A percentile compares a stretch with the other conserved stretches of the same genome.
Evolutionary conservation across 2,888 invertebrate genomes (phyloP).

Genomic region (Tipula helvola): DNA sequence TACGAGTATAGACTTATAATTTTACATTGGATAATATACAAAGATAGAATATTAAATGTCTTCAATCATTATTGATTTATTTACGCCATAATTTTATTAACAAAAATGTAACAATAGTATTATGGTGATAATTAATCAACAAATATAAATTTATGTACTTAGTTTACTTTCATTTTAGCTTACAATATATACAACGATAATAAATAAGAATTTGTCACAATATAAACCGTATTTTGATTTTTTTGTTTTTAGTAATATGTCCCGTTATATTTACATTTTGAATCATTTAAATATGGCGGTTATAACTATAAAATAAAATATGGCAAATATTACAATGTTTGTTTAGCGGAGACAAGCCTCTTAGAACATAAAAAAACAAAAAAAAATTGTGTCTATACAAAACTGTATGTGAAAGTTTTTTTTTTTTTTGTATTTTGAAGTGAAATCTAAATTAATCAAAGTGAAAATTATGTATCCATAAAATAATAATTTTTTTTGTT

Average conservation of each 20-base stretch:
- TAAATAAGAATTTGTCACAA: neutral
- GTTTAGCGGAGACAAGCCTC: neutral
- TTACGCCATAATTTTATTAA: neutral
- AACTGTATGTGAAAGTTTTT: neutral
- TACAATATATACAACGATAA: neutral
- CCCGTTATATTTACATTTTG: neutral
- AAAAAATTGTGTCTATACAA: neutral
- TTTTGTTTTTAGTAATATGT: neutral
- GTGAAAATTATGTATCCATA: neutral
- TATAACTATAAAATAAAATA: neutral
- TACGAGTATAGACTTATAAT: neutral
- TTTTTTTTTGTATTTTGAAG: neutral
- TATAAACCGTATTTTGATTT: neutral
- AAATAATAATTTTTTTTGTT: neutral
- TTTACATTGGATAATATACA: neutral
- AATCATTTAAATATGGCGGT: neutral
- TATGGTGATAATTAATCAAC: neutral
- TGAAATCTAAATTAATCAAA: neutral
- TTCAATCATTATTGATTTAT: neutral
- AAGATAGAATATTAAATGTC: neutral
- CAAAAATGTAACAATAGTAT: neutral
- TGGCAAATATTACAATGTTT: neutral
- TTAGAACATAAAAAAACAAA: neutral
- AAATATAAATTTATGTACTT: neutral
- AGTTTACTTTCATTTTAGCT: neutral